Conservation (phyloP, 1,140 invertebrate species). For the Andricus grossulariae region DNA sequence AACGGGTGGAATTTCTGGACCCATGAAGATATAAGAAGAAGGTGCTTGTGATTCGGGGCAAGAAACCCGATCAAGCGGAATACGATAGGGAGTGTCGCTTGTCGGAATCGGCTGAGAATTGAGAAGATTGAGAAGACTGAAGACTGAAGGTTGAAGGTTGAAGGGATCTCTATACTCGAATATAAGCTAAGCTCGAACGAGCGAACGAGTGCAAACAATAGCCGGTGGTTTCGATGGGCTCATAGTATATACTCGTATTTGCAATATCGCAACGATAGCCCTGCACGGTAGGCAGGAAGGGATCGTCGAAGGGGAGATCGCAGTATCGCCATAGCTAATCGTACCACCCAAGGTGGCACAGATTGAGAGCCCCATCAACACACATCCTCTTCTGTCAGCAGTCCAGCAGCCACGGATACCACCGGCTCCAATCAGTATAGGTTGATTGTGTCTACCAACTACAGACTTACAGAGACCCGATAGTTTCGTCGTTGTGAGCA, state of each 20-base stretch:
- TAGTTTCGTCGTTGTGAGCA: constrained; percentile 12
- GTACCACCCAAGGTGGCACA: constrained; percentile 76
- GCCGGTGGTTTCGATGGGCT: constrained; percentile 61
- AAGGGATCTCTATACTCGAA: constrained; percentile 33
- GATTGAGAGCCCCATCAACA: constrained; percentile 73
- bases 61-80: constrained; percentile 22
- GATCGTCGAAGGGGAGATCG: constrained; percentile 71
- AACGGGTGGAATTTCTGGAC: neutral
- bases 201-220: constrained; percentile 57
- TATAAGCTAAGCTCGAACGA: constrained; percentile 35
- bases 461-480: constrained; percentile 17
- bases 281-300: constrained; percentile 67
- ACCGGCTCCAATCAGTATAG: constrained; percentile 25
- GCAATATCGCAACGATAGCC: constrained; percentile 60
- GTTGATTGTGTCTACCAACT: constrained; percentile 14
- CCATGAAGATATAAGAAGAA: neutral
- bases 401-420: constrained; percentile 26
- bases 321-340: constrained; percentile 69
- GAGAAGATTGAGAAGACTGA: neutral
- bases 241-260: constrained; percentile 54
- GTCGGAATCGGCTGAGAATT: neutral
- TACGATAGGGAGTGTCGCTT: constrained; percentile 19
- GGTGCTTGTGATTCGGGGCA: neutral
- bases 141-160: constrained; percentile 3
- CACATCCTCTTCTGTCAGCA: constrained; percentile 68